A percentile compares a stretch with the other conserved stretches of the same genome.
Conservation (phyloP, 1,140 invertebrate species). For the Trigoniulus corallinus region DNA sequence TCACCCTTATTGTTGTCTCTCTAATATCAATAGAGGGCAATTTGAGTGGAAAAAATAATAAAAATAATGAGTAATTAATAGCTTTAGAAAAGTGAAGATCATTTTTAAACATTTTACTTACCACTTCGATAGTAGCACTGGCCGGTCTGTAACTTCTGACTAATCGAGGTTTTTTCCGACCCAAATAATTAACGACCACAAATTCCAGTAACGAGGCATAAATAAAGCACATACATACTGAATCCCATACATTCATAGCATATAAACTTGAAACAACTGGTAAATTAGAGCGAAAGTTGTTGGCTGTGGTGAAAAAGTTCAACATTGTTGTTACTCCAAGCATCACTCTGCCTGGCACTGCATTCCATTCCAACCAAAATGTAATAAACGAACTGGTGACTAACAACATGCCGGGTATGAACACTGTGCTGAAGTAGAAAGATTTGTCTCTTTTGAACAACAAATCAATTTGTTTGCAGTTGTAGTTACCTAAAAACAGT, state of each 20-base stretch:
- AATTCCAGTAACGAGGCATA: conserved; percentile 84
- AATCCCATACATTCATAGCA: conserved; percentile 92
- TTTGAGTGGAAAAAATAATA: too few relatives aligned
- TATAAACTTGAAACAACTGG: conserved; percentile 84
- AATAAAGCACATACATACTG: conserved; percentile 91
- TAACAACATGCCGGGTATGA: conserved; percentile 86
- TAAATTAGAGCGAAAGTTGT: conserved; percentile 41
- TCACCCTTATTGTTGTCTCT: too few relatives aligned
- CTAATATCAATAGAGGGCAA: too few relatives aligned
- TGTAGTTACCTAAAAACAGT: conserved; percentile 81
- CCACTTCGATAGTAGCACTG: background rate
- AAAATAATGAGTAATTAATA: too few relatives aligned
- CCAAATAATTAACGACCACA: conserved; percentile 86
- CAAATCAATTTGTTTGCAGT: conserved; percentile 76
- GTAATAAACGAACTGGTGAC: conserved; percentile 88
- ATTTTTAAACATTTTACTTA: background rate
- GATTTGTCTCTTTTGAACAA: conserved; percentile 83
- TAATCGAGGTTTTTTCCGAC: conserved; percentile 32
- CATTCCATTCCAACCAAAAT: conserved; percentile 92
- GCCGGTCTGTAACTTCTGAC: background rate
- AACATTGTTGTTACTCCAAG: conserved; percentile 82
- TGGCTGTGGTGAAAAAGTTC: conserved; percentile 83
- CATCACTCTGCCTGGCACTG: conserved; percentile 70
- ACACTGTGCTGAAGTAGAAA: conserved; percentile 91
- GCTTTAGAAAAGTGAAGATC: background rate